Base-by-base conservation (phyloP, 2,888 invertebrate species). In the Zygothrica quintamaculata region DNA sequence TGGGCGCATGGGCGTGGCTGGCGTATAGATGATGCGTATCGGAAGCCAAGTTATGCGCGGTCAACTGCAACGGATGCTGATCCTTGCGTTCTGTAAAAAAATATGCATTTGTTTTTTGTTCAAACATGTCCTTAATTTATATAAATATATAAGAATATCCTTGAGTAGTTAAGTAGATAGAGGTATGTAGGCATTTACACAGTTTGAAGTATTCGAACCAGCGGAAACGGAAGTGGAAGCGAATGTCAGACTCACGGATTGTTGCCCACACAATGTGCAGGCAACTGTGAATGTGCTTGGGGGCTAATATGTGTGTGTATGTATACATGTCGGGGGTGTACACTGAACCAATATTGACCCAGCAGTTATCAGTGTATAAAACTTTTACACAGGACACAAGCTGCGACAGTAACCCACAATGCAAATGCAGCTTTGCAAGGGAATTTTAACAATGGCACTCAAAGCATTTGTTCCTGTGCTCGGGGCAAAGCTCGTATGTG, bases 11-110 rank as follows among this genome's bases (percentile, higher is more conserved):
- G 46, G 64, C 56, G 33, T 61, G 76, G 56, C 68, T 34, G 7
- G 70, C 60, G 33, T 85, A 81, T 47, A 84, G 36, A 39, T 80
- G 81, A 60, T 86, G 74, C 40, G 67, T 88, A 46, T 88, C 89
- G 42, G 87, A 78, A 55, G 76, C 86, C 66, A 88, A 70, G 36
- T 88, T 88, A 52, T 89, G 89, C 8, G 88, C 88, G 43, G 84
- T 82, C 56, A 84, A 59, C 61, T 84, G 80, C 52, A 77, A 37
- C 9, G 79, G 84, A 69, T 88, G 89, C 50, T 87, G 84, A 48
- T 90, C 90, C 55, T 89, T 90, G 56, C 89, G 89, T 39, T 90
- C 90, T 90, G 72, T 1, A 42, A 39, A 7, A 60, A n/a, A 33
- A n/a, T n/a, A n/a, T n/a, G 6, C 7, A 55, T 16, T 18, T 7